A percentile compares a stretch with the other conserved stretches of the same genome.
These are phyloP conservation scores for Ophthalmolycus amberensis DNA, from an alignment of 2,113 vertebrate species.

Conservation along the genomic window DNA sequence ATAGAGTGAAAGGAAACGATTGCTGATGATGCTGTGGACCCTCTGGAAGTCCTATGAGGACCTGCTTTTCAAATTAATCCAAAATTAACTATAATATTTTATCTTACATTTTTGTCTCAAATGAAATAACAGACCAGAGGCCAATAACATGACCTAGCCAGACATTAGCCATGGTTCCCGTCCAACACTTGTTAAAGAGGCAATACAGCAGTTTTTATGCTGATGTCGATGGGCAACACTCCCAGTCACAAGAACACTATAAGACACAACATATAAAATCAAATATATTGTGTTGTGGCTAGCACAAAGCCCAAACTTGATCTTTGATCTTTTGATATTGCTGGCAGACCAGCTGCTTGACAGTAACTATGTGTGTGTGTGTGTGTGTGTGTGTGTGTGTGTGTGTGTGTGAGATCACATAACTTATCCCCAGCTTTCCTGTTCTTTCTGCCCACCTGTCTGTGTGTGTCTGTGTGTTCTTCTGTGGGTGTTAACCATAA, in stretches of 20 bases:
- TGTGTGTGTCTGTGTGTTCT: slow-evolving; percentile 34
- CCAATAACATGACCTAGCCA: slow-evolving; percentile 11
- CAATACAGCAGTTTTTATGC: not conserved
- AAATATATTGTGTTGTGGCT: slow-evolving; percentile 10
- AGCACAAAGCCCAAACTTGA: slow-evolving; percentile 11
- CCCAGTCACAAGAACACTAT: not conserved
- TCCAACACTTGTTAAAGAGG: not conserved
- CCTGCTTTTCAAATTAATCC: slow-evolving; percentile 9
- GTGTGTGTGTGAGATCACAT: not conserved
- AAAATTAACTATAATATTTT: slow-evolving; percentile 23
- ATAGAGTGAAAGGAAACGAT: slow-evolving; percentile 31
- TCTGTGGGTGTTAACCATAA: slow-evolving; percentile 73
- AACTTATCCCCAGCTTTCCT: slow-evolving; percentile 52
- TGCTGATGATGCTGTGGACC: slow-evolving; percentile 7
- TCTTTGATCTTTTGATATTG: slow-evolving; percentile 42
- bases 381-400: too few species aligned
- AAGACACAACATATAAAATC: not conserved
- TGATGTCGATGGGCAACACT: slow-evolving; percentile 9
- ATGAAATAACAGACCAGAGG: not conserved
- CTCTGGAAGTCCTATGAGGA: not conserved
- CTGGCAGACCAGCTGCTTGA: slow-evolving; percentile 43
- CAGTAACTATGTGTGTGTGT: not conserved
- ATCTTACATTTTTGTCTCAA: slow-evolving; percentile 1
- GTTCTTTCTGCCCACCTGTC: slow-evolving; percentile 49
- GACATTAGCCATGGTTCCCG: not conserved